These are phyloP conservation scores for Varroa destructor DNA, from an alignment of 1,140 invertebrate species.

Conservation along the genomic window DNA sequence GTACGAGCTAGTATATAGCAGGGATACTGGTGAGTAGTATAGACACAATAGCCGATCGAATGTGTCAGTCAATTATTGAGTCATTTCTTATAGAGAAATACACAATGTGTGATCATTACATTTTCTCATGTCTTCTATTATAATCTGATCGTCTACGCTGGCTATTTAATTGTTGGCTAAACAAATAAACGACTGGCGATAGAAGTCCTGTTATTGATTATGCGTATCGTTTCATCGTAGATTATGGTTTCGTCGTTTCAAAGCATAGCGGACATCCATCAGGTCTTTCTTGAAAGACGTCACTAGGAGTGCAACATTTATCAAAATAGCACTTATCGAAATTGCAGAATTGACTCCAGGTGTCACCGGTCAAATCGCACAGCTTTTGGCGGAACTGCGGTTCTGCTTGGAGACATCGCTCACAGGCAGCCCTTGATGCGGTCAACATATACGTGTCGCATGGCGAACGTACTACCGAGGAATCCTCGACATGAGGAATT, in stretches of 20 bases:
- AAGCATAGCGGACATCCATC: slow-evolving; percentile 17
- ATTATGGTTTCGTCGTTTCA: not conserved
- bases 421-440: not conserved
- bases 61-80: too few species aligned
- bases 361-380: not conserved
- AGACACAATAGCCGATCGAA: too few species aligned
- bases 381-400: not conserved
- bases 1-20: too few species aligned
- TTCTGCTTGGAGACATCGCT: not conserved
- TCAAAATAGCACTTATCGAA: slow-evolving; percentile 12
- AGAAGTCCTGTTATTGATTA: too few species aligned
- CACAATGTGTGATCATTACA: too few species aligned
- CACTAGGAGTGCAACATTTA: slow-evolving; percentile 4
- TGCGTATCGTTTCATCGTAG: too few species aligned
- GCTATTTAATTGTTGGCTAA: too few species aligned
- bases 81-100: too few species aligned
- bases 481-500: not conserved
- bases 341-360: slow-evolving; percentile 4
- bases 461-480: not conserved
- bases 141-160: too few species aligned
- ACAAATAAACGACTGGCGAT: too few species aligned
- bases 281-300: not conserved
- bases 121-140: too few species aligned
- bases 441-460: slow-evolving; percentile 12
- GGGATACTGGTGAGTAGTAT: too few species aligned